These are phyloP conservation scores for Campoplex capitator DNA, from an alignment of 2,888 invertebrate genomes.

Conservation along the genomic window DNA sequence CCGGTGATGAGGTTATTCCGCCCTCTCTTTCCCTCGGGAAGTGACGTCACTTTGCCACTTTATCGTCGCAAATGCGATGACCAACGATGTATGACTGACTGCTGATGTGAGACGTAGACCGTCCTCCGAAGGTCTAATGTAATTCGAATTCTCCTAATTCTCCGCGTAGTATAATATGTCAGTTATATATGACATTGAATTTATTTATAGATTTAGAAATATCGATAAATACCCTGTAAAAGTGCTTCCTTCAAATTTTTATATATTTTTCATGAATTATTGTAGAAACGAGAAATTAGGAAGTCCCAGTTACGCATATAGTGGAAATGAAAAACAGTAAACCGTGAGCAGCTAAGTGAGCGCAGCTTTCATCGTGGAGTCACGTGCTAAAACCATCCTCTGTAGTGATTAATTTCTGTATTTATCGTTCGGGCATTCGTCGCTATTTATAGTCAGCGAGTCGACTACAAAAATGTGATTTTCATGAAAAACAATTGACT, in stretches of 20 bases:
- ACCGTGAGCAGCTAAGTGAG: not conserved
- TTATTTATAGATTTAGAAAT: no score
- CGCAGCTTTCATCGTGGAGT: not conserved
- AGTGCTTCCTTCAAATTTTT: not conserved
- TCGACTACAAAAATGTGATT: not conserved
- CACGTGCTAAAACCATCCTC: not conserved
- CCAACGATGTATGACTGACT: slow-evolving; percentile 48
- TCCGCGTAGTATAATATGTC: not conserved
- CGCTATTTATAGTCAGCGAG: not conserved
- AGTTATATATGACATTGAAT: not conserved
- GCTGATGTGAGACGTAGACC: slow-evolving; percentile 17
- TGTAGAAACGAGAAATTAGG: not conserved
- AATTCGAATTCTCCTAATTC: slow-evolving; percentile 3
- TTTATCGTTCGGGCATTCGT: not conserved
- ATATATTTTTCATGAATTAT: not conserved
- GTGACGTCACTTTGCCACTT: slow-evolving; percentile 80
- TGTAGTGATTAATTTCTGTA: not conserved
- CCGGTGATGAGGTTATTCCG: slow-evolving; percentile 81
- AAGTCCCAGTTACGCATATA: not conserved
- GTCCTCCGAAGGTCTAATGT: slow-evolving; percentile 8
- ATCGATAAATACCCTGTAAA: not conserved
- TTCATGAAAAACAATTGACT: no score
- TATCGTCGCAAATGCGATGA: slow-evolving; percentile 79
- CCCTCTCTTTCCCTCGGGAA: slow-evolving; percentile 78
- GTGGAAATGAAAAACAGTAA: not conserved